Evolutionary conservation across 2,888 invertebrate genomes (phyloP).

Genomic region (Pollenia labialis): DNA sequence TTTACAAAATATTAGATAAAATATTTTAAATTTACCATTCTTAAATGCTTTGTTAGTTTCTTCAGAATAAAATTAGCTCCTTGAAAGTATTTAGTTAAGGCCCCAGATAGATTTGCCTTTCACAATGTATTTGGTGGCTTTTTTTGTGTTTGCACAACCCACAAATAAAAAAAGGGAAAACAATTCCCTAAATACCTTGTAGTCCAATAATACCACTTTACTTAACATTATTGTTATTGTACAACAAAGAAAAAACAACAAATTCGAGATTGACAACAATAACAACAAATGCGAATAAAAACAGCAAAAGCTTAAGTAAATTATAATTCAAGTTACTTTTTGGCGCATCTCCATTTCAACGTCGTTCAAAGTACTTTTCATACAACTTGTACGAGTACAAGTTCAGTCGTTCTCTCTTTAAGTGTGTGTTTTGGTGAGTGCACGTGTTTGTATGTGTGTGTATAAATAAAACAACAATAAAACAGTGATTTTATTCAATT

Average conservation of each 20-base stretch:
- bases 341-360: constrained; percentile 67
- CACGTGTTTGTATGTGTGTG: constrained; percentile 1
- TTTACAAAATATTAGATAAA: too few species aligned
- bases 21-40: too few species aligned
- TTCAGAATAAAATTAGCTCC: too few species aligned
- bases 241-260: constrained; percentile 40
- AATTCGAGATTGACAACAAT: constrained; percentile 6
- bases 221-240: constrained; percentile 67
- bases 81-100: neutral
- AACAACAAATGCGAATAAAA: neutral
- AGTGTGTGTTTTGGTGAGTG: constrained; percentile 3
- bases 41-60: too few species aligned
- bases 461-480: constrained; percentile 49
- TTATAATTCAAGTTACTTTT: constrained; percentile 70
- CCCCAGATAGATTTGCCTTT: neutral
- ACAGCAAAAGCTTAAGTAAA: constrained; percentile 66
- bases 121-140: neutral
- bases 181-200: constrained; percentile 71
- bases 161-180: constrained; percentile 8
- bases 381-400: neutral
- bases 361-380: constrained; percentile 4
- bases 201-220: constrained; percentile 72
- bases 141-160: constrained; percentile 16
- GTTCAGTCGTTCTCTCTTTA: constrained; percentile 19
- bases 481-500: constrained; percentile 70